Base-by-base conservation (phyloP, 1,140 invertebrate genomes). In the Limonius californicus region DNA sequence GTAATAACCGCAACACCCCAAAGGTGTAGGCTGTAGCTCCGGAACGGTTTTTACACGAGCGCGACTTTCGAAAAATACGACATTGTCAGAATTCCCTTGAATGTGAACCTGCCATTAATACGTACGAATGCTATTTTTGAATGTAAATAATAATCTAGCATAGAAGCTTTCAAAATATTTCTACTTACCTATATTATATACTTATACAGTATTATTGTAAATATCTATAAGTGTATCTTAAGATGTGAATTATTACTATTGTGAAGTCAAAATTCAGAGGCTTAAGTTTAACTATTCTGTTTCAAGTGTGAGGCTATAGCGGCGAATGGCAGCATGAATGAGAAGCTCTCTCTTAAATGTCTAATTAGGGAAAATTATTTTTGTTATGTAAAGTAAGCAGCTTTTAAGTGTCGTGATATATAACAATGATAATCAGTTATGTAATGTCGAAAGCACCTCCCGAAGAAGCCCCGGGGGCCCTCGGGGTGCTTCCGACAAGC, bases 371-470 rank as follows among this genome's bases (percentile, higher is more conserved):
- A 64, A 68, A 54, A 67, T 65, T 70, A 66, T 67, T 69, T 70
- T 71, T 71, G 62, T 64, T 71, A 69, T 70, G 64, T 67, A 67
- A 64, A 65, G 65, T 68, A 68, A 71, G 63, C 62, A 67, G 69
- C 69, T 71, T 71, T 62, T 71, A 67, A 69, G 50, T 71, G 69
- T 71, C 67, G 65, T 70, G 68, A 70, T 70, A 70, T 65, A n/a
- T 45, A 45, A 32, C 15, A n/a, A 66, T 69, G 68, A 69, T 69
- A 69, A 69, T 69, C 68, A 69, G 59, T 62, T 62, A 20, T 62
- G 30, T 30, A 55, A 54, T 45, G 19, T 39, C 18, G 3, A 27
- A 42, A 54, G 16, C 27, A 53, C 45, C 30, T 23, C 7, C 15
- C 15, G 21, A 19, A 16, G 0, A 19, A 15, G 42, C 19, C 14